phyloP scores from a whole-genome alignment of 30 jellyfish, hydroid and myxozoan species.

The Aurelia aurita complex sp. Pacific region DNA sequence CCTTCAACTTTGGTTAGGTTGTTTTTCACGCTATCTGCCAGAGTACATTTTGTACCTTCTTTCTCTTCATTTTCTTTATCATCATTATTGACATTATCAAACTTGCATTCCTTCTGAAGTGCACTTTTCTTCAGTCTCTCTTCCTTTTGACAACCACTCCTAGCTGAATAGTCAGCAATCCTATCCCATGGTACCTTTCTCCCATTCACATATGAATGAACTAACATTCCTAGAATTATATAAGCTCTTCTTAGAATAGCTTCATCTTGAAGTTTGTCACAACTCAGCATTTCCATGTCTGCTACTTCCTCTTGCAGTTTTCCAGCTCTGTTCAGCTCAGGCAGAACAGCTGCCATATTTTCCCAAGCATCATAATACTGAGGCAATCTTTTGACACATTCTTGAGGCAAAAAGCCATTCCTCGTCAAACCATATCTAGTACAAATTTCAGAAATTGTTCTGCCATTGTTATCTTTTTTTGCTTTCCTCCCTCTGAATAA shows the following conservation, averaged over 20 bases:
- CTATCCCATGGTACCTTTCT: constrained; percentile 29
- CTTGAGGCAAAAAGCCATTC: constrained; percentile 36
- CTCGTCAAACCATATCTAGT: constrained; percentile 11
- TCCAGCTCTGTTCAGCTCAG: constrained; percentile 33
- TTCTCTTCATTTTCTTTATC: neutral
- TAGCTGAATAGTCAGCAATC: too few relatives aligned
- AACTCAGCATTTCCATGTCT: constrained; percentile 12
- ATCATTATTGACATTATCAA: neutral
- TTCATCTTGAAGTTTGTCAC: constrained; percentile 27
- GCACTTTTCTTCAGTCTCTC: too few relatives aligned
- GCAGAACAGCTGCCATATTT: constrained; percentile 7
- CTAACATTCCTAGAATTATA: constrained; percentile 50
- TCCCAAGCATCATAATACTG: constrained; percentile 39
- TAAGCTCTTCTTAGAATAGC: constrained; percentile 39
- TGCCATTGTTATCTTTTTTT: too few relatives aligned
- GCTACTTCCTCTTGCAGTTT: constrained; percentile 5
- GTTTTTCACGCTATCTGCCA: neutral
- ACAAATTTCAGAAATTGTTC: neutral
- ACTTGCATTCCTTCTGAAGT: neutral
- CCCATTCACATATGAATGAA: constrained; percentile 64
- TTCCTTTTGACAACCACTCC: too few relatives aligned
- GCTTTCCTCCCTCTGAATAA: too few relatives aligned
- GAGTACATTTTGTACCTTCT: too few relatives aligned
- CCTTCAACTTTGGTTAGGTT: neutral
- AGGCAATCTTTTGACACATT: constrained; percentile 31